phyloP scores from a whole-genome alignment of 2,113 vertebrate species.

The Burhinus bistriatus region DNA sequence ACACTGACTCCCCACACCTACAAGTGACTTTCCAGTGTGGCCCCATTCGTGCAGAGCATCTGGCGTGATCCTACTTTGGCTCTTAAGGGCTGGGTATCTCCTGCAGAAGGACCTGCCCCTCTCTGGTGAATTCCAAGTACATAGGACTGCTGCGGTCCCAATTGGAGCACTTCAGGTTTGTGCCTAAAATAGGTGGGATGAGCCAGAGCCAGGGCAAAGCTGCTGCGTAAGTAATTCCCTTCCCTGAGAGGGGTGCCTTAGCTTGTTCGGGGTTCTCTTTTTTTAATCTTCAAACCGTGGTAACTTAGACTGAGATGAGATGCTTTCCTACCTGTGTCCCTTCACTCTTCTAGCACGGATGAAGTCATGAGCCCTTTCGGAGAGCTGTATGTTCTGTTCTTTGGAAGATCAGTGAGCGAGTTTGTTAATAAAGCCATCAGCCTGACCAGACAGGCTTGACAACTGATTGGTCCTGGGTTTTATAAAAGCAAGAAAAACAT shows the following conservation, averaged over 20 bases:
- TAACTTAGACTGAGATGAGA: neutral
- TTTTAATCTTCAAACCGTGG: neutral
- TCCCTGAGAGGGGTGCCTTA: neutral
- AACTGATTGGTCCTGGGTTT: neutral
- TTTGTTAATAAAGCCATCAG: neutral
- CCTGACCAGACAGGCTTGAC: neutral
- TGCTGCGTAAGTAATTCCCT: neutral
- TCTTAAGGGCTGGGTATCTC: neutral
- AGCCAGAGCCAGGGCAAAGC: neutral
- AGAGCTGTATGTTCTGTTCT: neutral
- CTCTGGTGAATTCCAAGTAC: neutral
- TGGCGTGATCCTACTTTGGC: neutral
- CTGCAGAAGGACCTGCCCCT: neutral
- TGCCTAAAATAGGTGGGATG: neutral
- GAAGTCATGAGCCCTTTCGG: constrained; percentile 3
- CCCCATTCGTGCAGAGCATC: neutral
- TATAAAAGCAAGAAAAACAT: neutral
- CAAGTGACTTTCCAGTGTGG: neutral
- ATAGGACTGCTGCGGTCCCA: neutral
- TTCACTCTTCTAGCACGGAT: neutral
- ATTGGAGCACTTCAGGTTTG: neutral
- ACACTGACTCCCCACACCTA: neutral
- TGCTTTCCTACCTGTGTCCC: neutral
- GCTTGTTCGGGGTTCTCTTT: neutral
- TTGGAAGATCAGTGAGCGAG: neutral